These are phyloP conservation scores for Psettodes erumei DNA, from an alignment of 2,113 vertebrate genomes.

Conservation along the genomic window DNA sequence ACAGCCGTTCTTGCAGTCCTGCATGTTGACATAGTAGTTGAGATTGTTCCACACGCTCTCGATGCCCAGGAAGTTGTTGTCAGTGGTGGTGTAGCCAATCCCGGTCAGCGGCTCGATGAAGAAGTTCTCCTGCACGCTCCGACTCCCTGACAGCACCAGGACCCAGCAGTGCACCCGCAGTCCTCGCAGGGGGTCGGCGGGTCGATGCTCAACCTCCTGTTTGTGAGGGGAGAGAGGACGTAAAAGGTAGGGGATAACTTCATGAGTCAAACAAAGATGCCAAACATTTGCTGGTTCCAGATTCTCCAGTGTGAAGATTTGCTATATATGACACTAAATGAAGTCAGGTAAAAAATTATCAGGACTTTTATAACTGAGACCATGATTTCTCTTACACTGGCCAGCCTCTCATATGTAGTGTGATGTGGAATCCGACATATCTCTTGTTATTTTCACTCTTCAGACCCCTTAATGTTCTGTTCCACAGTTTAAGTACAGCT, in stretches of 20 bases:
- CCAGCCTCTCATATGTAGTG: no score
- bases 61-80: constrained; percentile 88
- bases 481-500: no score
- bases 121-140: constrained; percentile 87
- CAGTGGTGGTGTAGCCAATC: constrained; percentile 74
- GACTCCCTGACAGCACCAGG: constrained; percentile 89
- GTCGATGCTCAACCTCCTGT: constrained; percentile 69
- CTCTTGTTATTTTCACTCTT: no score
- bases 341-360: no score
- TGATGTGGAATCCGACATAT: no score
- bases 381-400: no score
- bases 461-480: no score
- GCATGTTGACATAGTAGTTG: constrained; percentile 96
- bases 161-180: constrained; percentile 92
- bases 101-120: constrained; percentile 92
- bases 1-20: constrained; percentile 89
- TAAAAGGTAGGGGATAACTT: background rate
- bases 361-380: no score
- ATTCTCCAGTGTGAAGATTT: no score
- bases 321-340: no score
- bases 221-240: background rate
- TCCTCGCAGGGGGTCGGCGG: constrained; percentile 82
- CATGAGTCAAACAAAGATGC: no score
- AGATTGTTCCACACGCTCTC: constrained; percentile 93
- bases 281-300: background rate